These are phyloP conservation scores for Axinella damicornis DNA, from an alignment of 37 sponge, comb jelly and placozoan genomes.

Conservation along the genomic window DNA sequence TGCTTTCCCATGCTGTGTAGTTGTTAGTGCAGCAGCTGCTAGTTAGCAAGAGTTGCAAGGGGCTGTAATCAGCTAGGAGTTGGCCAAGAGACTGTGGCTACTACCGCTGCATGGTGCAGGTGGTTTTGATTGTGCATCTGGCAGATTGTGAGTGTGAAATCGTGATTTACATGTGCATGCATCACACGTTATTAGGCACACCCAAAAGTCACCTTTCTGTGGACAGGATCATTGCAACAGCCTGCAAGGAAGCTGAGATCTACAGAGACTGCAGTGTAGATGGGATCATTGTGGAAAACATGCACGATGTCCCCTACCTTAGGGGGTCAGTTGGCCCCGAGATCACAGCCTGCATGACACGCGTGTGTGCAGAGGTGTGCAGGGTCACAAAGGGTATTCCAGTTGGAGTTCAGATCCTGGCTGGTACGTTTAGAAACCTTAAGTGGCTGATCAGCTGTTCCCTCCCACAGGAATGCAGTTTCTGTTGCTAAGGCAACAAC, in stretches of 20 bases:
- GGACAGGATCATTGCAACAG: constrained; percentile 41
- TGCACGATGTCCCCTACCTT: constrained; percentile 93
- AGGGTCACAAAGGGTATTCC: constrained; percentile 14
- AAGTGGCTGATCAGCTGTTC: too few species aligned
- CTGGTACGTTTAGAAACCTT: too few species aligned
- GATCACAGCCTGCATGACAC: constrained; percentile 77
- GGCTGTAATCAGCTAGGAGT: too few species aligned
- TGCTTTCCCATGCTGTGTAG: too few species aligned
- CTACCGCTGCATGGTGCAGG: too few species aligned
- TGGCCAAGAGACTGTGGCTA: too few species aligned
- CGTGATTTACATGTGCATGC: too few species aligned
- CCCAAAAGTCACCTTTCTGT: constrained; percentile 52
- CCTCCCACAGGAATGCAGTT: too few species aligned
- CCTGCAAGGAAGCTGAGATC: constrained; percentile 64
- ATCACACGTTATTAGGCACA: neutral
- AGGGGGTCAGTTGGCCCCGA: constrained; percentile 70
- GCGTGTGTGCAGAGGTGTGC: constrained; percentile 67
- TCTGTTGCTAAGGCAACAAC: too few species aligned
- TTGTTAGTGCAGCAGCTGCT: neutral
- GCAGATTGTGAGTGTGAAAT: too few species aligned
- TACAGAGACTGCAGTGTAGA: constrained; percentile 72
- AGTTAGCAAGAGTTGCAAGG: too few species aligned
- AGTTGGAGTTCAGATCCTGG: constrained; percentile 84
- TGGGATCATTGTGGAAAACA: constrained; percentile 90
- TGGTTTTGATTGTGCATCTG: too few species aligned